Conservation (phyloP, 2,888 invertebrate species). For the Halictus ligatus region DNA sequence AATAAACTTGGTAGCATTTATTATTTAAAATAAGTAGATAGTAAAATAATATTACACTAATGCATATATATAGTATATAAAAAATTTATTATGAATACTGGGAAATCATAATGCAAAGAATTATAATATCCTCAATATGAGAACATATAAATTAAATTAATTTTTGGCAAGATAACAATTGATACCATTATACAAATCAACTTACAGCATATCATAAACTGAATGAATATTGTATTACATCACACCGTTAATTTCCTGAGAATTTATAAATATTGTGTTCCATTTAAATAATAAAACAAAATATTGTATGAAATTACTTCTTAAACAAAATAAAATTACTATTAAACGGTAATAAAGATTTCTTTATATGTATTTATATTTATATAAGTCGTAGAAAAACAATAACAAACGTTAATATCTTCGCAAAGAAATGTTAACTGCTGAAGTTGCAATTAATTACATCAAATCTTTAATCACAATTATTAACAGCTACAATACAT, state of each 20-base stretch:
- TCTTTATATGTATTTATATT: slow-evolving; percentile 23
- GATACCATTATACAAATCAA: slow-evolving; percentile 34
- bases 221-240: slow-evolving; percentile 39
- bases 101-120: slow-evolving; percentile 53
- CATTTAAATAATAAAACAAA: slow-evolving; percentile 11
- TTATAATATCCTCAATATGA: slow-evolving; percentile 65
- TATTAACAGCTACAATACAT: slow-evolving; percentile 33
- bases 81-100: slow-evolving; percentile 63
- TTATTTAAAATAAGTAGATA: slow-evolving; percentile 41
- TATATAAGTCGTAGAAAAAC: slow-evolving; percentile 20
- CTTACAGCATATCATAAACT: slow-evolving; percentile 16
- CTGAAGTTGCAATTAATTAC: slow-evolving; percentile 21
- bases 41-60: slow-evolving; percentile 40
- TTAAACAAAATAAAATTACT: slow-evolving; percentile 20
- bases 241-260: slow-evolving; percentile 19
- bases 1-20: slow-evolving; percentile 25
- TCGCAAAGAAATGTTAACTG: not conserved
- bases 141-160: slow-evolving; percentile 59
- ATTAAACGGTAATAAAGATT: not conserved
- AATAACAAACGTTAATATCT: slow-evolving; percentile 10
- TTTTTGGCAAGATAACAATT: slow-evolving; percentile 43
- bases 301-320: slow-evolving; percentile 5
- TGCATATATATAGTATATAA: slow-evolving; percentile 37
- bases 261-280: slow-evolving; percentile 28
- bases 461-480: slow-evolving; percentile 7